Evolutionary conservation across 2,888 invertebrate species (phyloP).

Genomic region (Apamea epomidion): DNA sequence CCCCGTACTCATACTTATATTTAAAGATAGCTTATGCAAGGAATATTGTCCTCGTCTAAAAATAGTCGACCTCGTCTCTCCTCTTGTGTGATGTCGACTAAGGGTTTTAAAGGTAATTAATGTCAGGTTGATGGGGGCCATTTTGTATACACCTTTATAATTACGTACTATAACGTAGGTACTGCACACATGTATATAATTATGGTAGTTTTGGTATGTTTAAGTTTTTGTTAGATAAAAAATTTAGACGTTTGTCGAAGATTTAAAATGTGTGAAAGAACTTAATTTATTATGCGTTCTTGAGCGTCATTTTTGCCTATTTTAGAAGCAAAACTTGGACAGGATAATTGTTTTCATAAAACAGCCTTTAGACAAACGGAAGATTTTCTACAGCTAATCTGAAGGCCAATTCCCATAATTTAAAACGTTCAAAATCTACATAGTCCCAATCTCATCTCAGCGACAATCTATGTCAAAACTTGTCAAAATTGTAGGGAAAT

Average conservation of each 20-base stretch:
- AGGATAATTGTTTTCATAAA: too few relatives aligned
- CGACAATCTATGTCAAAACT: too few relatives aligned
- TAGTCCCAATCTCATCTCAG: too few relatives aligned
- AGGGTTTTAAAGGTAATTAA: slow-evolving; percentile 44
- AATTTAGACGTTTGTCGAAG: neutral
- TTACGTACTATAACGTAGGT: neutral
- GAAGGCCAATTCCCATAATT: too few relatives aligned
- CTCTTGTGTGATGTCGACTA: slow-evolving; percentile 30
- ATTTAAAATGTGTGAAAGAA: neutral
- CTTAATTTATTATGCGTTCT: too few relatives aligned
- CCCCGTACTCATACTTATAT: neutral
- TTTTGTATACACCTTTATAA: slow-evolving; percentile 6
- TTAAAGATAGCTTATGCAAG: slow-evolving; percentile 2
- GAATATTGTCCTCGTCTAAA: slow-evolving; percentile 19
- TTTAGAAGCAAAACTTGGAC: too few relatives aligned
- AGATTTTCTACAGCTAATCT: too few relatives aligned
- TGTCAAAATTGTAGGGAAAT: too few relatives aligned
- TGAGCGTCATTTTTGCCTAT: too few relatives aligned
- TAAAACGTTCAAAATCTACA: too few relatives aligned
- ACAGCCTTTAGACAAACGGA: too few relatives aligned
- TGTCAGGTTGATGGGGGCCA: slow-evolving; percentile 7
- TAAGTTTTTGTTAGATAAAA: neutral
- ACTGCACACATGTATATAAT: neutral
- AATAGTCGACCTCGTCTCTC: slow-evolving; percentile 20
- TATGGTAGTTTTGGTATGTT: neutral